phyloP scores from a whole-genome alignment of 2,113 vertebrate genomes.

The Corapipo altera region DNA sequence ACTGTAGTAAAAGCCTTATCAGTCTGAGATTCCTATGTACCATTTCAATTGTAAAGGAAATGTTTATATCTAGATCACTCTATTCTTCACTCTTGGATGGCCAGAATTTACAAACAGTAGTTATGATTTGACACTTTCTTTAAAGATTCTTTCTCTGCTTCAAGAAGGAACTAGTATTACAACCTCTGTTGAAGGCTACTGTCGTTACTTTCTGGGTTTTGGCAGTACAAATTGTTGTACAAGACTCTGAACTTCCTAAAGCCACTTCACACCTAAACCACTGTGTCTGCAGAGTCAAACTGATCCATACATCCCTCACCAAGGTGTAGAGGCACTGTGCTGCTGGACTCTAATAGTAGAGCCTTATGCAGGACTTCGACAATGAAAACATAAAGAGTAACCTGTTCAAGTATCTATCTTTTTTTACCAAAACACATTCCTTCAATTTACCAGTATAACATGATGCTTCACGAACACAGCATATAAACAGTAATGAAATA shows the following conservation, averaged over 20 bases:
- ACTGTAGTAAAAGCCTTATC: background rate
- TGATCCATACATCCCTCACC: background rate
- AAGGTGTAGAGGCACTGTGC: background rate
- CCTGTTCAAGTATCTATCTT: background rate
- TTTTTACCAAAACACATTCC: background rate
- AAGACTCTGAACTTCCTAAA: background rate
- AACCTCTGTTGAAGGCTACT: background rate
- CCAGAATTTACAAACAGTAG: background rate
- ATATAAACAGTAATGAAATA: background rate
- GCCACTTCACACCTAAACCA: background rate
- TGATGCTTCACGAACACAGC: background rate
- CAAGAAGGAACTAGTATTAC: background rate
- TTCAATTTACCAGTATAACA: background rate
- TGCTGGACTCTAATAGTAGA: background rate
- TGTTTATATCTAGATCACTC: background rate
- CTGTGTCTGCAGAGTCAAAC: background rate
- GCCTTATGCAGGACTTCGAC: background rate
- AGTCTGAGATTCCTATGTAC: background rate
- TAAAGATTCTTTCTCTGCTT: background rate
- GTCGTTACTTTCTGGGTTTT: background rate
- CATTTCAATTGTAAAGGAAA: background rate
- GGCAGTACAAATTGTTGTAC: background rate
- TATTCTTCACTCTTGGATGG: background rate
- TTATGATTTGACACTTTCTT: background rate
- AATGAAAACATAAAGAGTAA: background rate